phyloP scores from a whole-genome alignment of 2,888 invertebrate genomes.

The Caprella mutica region DNA sequence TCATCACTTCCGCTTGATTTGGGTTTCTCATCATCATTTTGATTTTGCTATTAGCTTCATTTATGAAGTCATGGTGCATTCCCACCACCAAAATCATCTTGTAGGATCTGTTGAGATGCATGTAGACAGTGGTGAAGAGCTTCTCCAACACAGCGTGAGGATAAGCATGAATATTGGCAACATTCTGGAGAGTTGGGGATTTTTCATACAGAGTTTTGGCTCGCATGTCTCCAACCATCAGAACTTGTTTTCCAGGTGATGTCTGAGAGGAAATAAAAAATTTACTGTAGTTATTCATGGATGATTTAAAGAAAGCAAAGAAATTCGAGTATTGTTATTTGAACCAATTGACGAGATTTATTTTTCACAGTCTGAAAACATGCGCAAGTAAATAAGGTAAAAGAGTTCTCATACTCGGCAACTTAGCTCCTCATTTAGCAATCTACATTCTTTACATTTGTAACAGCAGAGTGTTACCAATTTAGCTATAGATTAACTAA shows the following conservation, averaged over 20 bases:
- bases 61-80: not conserved
- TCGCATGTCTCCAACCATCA: not conserved
- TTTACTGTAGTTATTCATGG: too few relatives aligned
- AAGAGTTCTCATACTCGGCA: too few relatives aligned
- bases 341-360: too few relatives aligned
- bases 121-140: not conserved
- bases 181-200: not conserved
- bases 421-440: too few relatives aligned
- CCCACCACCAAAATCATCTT: not conserved
- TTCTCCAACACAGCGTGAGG: not conserved
- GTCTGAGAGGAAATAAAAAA: too few relatives aligned
- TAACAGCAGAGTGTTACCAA: too few relatives aligned
- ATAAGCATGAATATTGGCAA: not conserved
- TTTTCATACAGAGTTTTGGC: constrained; percentile 1
- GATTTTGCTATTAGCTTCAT: not conserved
- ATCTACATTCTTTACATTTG: too few relatives aligned
- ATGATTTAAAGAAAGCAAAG: too few relatives aligned
- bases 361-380: too few relatives aligned
- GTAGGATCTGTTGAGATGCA: not conserved
- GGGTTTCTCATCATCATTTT: constrained; percentile 3
- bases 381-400: too few relatives aligned
- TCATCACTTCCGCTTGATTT: not conserved
- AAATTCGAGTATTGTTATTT: too few relatives aligned
- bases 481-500: too few relatives aligned
- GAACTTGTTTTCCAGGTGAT: not conserved